These are phyloP conservation scores for Procambarus clarkii DNA, from an alignment of 1,140 invertebrate genomes.

Conservation along the genomic window DNA sequence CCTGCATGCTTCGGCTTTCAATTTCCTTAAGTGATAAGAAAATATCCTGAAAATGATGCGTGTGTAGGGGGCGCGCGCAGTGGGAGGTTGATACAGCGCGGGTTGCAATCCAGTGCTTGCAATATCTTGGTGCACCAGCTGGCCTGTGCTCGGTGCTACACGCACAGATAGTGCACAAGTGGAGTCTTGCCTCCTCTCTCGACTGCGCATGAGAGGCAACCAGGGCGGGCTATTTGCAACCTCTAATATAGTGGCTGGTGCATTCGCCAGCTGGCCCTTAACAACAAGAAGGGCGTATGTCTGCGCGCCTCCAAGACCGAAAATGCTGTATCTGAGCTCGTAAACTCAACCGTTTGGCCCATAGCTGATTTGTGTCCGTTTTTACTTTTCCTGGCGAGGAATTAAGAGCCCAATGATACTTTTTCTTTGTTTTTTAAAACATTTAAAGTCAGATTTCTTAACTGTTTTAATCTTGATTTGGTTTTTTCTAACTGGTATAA, in stretches of 20 bases:
- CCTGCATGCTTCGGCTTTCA: neutral
- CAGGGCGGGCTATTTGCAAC: conserved; percentile 55
- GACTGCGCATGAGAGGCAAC: conserved; percentile 37
- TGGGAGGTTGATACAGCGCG: neutral
- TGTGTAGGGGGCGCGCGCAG: too few species aligned
- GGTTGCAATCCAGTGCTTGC: neutral
- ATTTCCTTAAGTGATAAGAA: neutral
- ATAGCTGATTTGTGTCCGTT: neutral
- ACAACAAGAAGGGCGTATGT: conserved; percentile 54
- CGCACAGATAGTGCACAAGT: neutral
- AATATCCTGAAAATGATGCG: neutral
- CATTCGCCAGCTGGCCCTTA: conserved; percentile 49
- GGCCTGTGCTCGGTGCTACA: neutral
- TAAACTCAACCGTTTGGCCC: neutral
- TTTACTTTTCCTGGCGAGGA: neutral
- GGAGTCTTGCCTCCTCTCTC: neutral
- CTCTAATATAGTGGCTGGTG: conserved; percentile 49
- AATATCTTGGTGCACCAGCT: neutral
- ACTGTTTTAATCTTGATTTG: too few species aligned
- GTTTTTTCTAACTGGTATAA: too few species aligned
- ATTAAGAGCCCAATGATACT: conserved; percentile 5
- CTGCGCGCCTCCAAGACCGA: conserved; percentile 21
- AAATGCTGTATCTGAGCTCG: neutral
- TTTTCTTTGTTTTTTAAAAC: neutral
- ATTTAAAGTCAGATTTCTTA: too few species aligned